A percentile compares a stretch with the other conserved stretches of the same genome.
Conservation (phyloP, 2,113 vertebrate species). For the Eurystomus gularis region DNA sequence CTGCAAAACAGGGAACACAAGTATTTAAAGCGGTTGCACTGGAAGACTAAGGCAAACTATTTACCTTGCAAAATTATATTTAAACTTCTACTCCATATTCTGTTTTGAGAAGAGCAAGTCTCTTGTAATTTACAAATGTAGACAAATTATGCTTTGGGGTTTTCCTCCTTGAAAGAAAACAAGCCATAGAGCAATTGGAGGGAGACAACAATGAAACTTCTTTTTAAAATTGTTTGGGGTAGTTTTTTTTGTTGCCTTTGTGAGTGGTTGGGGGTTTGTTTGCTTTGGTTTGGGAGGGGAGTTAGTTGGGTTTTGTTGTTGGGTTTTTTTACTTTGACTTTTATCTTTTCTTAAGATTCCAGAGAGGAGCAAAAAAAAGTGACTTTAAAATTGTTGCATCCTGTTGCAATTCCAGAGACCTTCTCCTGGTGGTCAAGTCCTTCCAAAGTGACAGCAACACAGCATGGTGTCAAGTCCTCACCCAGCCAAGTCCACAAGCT, state of each 20-base stretch:
- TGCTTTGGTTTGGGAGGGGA: neutral
- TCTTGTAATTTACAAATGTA: neutral
- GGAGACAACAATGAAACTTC: neutral
- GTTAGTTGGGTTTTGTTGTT: neutral
- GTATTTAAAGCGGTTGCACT: neutral
- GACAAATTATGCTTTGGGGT: neutral
- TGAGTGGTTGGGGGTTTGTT: neutral
- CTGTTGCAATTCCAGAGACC: neutral
- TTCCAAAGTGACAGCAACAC: neutral
- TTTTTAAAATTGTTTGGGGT: neutral
- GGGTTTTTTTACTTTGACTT: neutral
- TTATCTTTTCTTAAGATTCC: neutral
- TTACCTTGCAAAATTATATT: neutral
- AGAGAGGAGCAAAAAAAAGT: neutral
- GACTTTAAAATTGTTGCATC: neutral
- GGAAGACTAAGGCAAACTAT: neutral
- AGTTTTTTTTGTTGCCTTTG: accelerated
- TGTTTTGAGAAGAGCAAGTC: neutral
- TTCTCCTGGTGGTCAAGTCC: neutral
- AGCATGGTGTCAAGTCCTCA: neutral
- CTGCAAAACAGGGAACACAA: neutral
- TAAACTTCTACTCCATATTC: neutral
- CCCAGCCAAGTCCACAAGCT: neutral
- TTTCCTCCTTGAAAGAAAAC: neutral
- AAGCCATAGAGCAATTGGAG: neutral